These are phyloP conservation scores for Leucania comma DNA, from an alignment of 2,888 invertebrate genomes.

Conservation along the genomic window DNA sequence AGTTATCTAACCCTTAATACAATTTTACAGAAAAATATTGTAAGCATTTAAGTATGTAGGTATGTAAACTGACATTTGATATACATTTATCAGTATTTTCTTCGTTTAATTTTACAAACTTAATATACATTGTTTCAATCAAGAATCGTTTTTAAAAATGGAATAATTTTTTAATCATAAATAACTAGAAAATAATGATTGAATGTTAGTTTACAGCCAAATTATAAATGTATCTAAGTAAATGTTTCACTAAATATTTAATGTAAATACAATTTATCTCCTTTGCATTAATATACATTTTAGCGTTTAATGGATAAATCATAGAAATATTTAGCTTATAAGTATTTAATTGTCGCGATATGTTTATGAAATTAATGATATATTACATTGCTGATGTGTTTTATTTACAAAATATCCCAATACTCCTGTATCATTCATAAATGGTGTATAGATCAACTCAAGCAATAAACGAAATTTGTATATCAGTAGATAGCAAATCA, in stretches of 20 bases:
- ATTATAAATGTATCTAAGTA: constrained; percentile 33
- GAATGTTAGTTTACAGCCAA: constrained; percentile 33
- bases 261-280: constrained; percentile 62
- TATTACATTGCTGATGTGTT: constrained; percentile 72
- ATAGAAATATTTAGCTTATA: constrained; percentile 56
- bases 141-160: not conserved
- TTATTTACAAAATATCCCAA: constrained; percentile 60
- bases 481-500: not conserved
- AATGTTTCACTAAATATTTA: constrained; percentile 51
- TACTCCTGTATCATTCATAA: not conserved
- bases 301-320: constrained; percentile 51
- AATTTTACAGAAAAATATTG: constrained; percentile 38
- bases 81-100: not conserved
- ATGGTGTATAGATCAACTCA: not conserved
- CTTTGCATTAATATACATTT: constrained; percentile 54
- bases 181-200: not conserved
- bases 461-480: not conserved
- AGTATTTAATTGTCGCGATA: constrained; percentile 59
- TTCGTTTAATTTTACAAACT: not conserved
- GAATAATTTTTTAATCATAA: not conserved
- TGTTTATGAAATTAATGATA: constrained; percentile 71
- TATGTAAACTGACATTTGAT: constrained; percentile 32
- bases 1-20: constrained; percentile 11
- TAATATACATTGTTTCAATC: not conserved
- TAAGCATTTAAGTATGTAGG: constrained; percentile 6